A percentile compares a stretch with the other conserved stretches of the same genome.
Conservation (phyloP, 1,140 invertebrate species). For the Ips nitidus region DNA sequence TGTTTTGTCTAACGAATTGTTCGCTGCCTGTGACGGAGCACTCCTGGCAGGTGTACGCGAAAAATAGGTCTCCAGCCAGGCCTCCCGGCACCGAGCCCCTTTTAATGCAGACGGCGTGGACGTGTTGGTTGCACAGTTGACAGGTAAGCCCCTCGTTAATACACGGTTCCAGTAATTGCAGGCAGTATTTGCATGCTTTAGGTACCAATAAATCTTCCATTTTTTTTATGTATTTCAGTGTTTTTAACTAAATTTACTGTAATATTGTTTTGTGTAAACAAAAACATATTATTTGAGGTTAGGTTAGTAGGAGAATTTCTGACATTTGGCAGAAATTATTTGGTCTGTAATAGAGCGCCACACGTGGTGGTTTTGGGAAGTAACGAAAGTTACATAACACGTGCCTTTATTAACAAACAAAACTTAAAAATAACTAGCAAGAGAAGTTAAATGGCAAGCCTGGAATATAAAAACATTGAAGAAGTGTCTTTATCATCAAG, state of each 20-base stretch:
- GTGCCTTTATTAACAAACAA: too few species aligned
- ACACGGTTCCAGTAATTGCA: constrained; percentile 38
- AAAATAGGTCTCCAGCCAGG: constrained; percentile 75
- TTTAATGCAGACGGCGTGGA: constrained; percentile 65
- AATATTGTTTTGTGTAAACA: too few species aligned
- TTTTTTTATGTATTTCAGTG: not conserved
- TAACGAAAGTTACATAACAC: too few species aligned
- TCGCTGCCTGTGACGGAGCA: constrained; percentile 62
- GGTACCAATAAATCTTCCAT: constrained; percentile 27
- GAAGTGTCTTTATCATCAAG: constrained; percentile 90
- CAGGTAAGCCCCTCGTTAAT: constrained; percentile 54
- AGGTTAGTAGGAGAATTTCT: too few species aligned
- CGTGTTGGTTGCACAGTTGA: constrained; percentile 56
- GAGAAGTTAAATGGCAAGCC: not conserved
- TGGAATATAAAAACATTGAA: constrained; percentile 60
- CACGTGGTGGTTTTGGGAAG: too few species aligned
- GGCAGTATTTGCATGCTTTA: constrained; percentile 50
- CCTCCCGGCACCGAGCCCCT: constrained; percentile 64
- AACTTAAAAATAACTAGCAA: too few species aligned
- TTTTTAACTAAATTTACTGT: too few species aligned
- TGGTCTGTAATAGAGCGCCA: too few species aligned
- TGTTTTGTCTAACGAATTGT: constrained; percentile 60
- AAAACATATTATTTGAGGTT: too few species aligned
- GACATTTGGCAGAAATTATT: too few species aligned
- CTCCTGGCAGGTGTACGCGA: constrained; percentile 66